Evolutionary conservation across 2,113 vertebrate genomes (phyloP), one percentile per base, ranked within the genome.

Genomic region (Parus major): DNA sequence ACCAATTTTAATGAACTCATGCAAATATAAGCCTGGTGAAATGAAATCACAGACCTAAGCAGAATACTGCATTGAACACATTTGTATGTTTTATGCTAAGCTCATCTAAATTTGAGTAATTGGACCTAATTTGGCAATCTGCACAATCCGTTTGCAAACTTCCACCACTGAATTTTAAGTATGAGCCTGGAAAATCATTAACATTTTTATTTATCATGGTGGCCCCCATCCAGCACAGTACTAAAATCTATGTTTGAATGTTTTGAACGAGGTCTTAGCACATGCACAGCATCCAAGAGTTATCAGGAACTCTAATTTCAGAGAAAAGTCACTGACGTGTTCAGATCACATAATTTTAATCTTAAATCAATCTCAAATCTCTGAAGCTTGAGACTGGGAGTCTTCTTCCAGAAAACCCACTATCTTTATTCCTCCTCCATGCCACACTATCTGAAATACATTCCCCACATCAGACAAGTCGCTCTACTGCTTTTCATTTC

Each of bases 51-150:
- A 94, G 95, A 93, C 65, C 82, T 96, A 94, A 97, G 95, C 95
- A 97, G 92, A 96, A 96, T 64, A 84, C 80, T 35, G 76, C 86
- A 84, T 79, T 94, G 92, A 93, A 82, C 64, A 68, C 93, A 95
- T 91, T 93, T 96, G 89, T 97, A 97, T 95, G 93, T 96, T 96
- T 96, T 96, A 96, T 96, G 96, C 96, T 95, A 95, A 96, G 93
- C 90, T 96, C 92, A 96, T 96, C 93, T 96, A 86, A 95, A 95
- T 95, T 93, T 96, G 68, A 92, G 88, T 96, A 96, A 96, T 96
- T 95, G 92, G 88, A 96, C 90, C 90, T 96, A 95, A 97, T 96
- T 96, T 95, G 88, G 92, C 95, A 94, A 96, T 96, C 93, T 92
- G 79, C 96, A 95, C 94, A 96, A 95, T 93, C 93, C 86, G 94